phyloP scores from a whole-genome alignment of 2,888 invertebrate genomes.

The Microchrysa polita region DNA sequence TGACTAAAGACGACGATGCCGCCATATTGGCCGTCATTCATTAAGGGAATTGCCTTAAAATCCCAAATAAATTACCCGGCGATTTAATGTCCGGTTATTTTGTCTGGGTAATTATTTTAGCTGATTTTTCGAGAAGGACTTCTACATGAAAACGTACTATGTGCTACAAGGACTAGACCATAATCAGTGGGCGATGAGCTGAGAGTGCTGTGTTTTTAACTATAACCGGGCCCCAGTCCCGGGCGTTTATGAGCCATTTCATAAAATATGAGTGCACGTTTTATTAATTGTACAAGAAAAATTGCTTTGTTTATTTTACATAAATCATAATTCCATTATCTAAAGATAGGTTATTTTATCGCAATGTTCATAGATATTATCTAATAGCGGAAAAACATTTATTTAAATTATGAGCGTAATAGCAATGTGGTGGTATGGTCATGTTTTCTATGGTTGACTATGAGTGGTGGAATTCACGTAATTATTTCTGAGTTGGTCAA shows the following conservation, averaged over 20 bases:
- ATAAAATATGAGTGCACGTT: constrained; percentile 9
- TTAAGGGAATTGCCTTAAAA: constrained; percentile 5
- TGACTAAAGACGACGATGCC: too few relatives aligned
- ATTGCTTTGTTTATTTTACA: constrained; percentile 11
- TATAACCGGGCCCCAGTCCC: background rate
- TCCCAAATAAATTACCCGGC: constrained; percentile 2
- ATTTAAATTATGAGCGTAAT: too few relatives aligned
- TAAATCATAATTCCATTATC: constrained; percentile 2
- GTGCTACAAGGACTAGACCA: too few relatives aligned
- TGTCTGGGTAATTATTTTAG: too few relatives aligned
- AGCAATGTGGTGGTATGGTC: too few relatives aligned
- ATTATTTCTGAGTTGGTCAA: too few relatives aligned
- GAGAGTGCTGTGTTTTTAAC: too few relatives aligned
- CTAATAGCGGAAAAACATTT: too few relatives aligned
- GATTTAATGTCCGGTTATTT: background rate
- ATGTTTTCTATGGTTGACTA: too few relatives aligned
- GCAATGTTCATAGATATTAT: too few relatives aligned
- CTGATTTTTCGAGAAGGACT: background rate
- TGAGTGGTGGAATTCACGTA: too few relatives aligned
- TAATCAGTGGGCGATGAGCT: too few relatives aligned
- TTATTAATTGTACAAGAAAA: constrained; percentile 6
- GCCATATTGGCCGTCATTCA: background rate
- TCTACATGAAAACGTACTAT: background rate
- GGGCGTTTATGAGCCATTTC: constrained; percentile 19
- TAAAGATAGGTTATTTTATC: background rate